Evolutionary conservation across 37 sponge, comb jelly and placozoan species (phyloP), one percentile per base, ranked within the genome.

Genomic region (Geodia barretti): DNA sequence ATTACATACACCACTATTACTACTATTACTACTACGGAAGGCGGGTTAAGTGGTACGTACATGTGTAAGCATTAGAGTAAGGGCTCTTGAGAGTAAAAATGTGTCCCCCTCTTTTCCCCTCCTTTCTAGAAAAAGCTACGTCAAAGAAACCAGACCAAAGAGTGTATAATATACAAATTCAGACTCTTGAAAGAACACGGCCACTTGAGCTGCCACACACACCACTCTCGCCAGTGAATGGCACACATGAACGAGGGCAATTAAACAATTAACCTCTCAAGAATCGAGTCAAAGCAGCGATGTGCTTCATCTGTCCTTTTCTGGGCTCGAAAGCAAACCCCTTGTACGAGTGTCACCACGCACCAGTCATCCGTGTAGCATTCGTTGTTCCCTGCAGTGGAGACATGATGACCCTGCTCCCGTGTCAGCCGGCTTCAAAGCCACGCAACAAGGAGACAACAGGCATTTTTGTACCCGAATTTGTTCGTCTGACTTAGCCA

Each of bases 331-430:
- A 86, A 81, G 31, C 89, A 85, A 19, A 88, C 83, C 0, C 95
- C 95, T 36, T 87, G 89, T 1, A 94, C 47, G 24, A 88, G 64
- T 23, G 60, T 83, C 11, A 88, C 79, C 28, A 94, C 91, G 68
- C 90, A 84, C 68, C 69, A 76, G 58, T 94, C 93, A 31, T 88
- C 89, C 17, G 28, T 32, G 63, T 77, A 85, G 37, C 32, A 70
- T 20, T 59, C 34, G 36, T 91, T 87, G 1, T n/a, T 26, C 3
- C 37, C 89, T 85, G 60, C 32, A 74, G 54, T 24, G 38, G 73
- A 47, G 54, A 47, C 14, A 47, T 47, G 54, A 7, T 23, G n/a
- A 64, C 8, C 65, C 65, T n/a, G n/a, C n/a, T 64, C 25, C 20
- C 30, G 7, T 7, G 5, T 64, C 65, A 64, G 9, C 9, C 32